Conservation (phyloP, 2,797 vertebrate species). For the Pyrocephalus nanus region DNA sequence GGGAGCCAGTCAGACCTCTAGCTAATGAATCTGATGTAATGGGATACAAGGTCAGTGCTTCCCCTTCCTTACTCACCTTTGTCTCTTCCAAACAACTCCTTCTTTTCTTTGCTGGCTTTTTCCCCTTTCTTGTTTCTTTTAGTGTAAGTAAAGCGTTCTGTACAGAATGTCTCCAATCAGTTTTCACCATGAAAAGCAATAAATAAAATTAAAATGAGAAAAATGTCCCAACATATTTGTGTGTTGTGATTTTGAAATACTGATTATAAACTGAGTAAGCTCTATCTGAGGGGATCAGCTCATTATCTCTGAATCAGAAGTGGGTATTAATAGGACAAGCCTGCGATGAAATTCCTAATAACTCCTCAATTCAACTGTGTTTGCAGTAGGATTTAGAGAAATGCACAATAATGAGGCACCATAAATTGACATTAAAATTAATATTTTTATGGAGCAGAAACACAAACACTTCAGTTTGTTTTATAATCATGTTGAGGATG, state of each 20-base stretch:
- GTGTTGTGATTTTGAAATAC: not conserved
- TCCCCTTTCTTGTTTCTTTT: not conserved
- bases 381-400: constrained; percentile 38
- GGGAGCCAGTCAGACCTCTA: constrained; percentile 91
- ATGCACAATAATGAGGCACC: not conserved
- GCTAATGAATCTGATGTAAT: constrained; percentile 96
- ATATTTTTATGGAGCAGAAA: constrained; percentile 33
- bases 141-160: not conserved
- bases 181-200: not conserved
- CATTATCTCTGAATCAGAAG: not conserved
- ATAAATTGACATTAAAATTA: constrained; percentile 20
- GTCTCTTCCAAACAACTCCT: not conserved
- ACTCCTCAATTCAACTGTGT: constrained; percentile 23
- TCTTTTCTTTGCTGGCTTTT: not conserved
- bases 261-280: not conserved
- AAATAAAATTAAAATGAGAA: not conserved
- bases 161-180: not conserved
- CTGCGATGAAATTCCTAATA: not conserved
- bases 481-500: not conserved
- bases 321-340: not conserved
- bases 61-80: not conserved
- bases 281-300: not conserved
- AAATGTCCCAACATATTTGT: not conserved
- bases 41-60: constrained; percentile 90
- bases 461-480: not conserved